These are phyloP conservation scores for Agrypnus murinus DNA, from an alignment of 2,888 invertebrate species.

Conservation along the genomic window DNA sequence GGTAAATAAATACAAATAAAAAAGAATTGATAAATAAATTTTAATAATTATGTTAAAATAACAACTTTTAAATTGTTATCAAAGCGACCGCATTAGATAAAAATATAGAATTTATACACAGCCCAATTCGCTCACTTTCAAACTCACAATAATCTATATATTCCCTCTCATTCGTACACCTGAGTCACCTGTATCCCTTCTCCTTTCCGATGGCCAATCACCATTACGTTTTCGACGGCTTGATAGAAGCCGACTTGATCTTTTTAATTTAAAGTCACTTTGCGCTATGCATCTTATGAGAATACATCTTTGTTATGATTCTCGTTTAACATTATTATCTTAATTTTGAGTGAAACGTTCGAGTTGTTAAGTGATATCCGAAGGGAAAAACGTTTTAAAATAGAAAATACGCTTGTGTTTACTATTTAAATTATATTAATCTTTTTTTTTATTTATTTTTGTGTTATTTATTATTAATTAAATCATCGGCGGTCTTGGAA, in stretches of 20 bases:
- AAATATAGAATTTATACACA: conserved; percentile 42
- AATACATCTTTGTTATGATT: conserved; percentile 53
- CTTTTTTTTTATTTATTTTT: conserved; percentile 1
- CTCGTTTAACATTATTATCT: conserved; percentile 19
- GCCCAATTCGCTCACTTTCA: conserved; percentile 45
- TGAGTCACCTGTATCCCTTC: conserved; percentile 67
- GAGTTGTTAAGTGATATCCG: conserved; percentile 17
- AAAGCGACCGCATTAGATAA: neutral
- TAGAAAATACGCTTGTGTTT: neutral
- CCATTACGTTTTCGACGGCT: conserved; percentile 56
- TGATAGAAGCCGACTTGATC: conserved; percentile 64
- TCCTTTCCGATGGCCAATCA: conserved; percentile 61
- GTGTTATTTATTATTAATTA: too few species aligned
- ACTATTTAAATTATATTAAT: conserved; percentile 1
- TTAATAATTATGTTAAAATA: too few species aligned
- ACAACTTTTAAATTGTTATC: too few species aligned
- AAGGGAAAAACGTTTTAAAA: too few species aligned
- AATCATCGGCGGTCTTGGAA: too few species aligned
- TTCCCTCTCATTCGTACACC: conserved; percentile 54
- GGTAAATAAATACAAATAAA: too few species aligned
- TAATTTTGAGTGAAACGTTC: conserved; percentile 10
- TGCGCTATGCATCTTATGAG: conserved; percentile 59
- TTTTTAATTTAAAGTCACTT: conserved; percentile 65
- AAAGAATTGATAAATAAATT: too few species aligned
- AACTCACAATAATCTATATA: conserved; percentile 41